Evolutionary conservation across 1,140 invertebrate genomes (phyloP), one percentile per base, ranked within the genome.

Genomic region (Pseudomyrmex sp.): DNA sequence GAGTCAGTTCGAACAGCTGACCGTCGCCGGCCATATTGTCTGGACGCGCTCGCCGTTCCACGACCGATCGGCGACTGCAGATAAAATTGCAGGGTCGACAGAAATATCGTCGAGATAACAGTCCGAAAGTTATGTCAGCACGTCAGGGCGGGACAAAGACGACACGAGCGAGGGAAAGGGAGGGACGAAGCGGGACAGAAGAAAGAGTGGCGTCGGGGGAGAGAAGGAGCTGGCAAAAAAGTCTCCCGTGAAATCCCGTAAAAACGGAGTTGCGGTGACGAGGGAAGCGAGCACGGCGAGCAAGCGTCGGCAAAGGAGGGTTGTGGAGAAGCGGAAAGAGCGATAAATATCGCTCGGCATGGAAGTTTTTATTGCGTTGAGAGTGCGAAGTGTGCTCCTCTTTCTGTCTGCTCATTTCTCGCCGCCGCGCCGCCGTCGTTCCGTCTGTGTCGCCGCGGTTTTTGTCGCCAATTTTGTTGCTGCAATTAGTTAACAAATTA

Each of bases 41-140:
- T 83, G 56, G 35, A 46, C 58, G 72, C 63, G 76, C 65, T 88
- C 48, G 48, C 59, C 80, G 68, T 77, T 73, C 66, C 48, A 50
- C 20, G 68, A 48, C 18, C 35, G 86, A 89, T 89, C 79, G 35
- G 66, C 44, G 54, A 8, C 58, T 15, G 44, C 20, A 82, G 86
- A 85, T 90, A 82, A 87, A 89, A 86, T 85, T 80, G 68, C 82
- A 59, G 66, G 75, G 75, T 79, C 72, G 90, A 89, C 85, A 83
- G 83, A 90, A 90, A 90, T 90, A 88, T 90, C 86, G 85, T 79
- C 58, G 82, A 88, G 89, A 91, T 88, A 88, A 89, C 84, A 72
- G 58, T 52, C 50, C 58, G 72, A 82, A 80, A 86, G 68, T 85
- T 75, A 83, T 70, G 54, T 83, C 61, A 73, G 59, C 50, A 50